These are phyloP conservation scores for Oxygymnocypris stewartii DNA, from an alignment of 2,113 vertebrate genomes.

Conservation along the genomic window DNA sequence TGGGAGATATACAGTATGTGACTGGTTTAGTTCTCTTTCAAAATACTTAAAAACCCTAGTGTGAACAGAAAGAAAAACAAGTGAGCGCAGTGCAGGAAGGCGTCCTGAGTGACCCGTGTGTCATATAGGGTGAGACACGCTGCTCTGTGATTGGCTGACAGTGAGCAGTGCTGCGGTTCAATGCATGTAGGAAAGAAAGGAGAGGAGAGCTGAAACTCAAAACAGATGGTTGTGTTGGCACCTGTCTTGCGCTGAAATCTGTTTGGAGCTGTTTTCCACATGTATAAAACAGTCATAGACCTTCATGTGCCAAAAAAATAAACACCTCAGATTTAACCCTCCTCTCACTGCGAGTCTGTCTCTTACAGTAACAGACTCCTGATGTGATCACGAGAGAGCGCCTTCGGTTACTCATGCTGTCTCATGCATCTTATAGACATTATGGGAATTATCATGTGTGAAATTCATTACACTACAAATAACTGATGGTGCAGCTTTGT, in stretches of 20 bases:
- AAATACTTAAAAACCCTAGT: neutral
- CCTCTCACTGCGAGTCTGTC: constrained; percentile 49
- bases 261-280: constrained; percentile 80
- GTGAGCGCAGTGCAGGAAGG: neutral
- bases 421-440: neutral
- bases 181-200: constrained; percentile 57
- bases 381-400: neutral
- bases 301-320: constrained; percentile 67
- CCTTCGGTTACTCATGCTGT: neutral
- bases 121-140: constrained; percentile 47
- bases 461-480: neutral
- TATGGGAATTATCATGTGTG: neutral
- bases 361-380: neutral
- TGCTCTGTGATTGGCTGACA: constrained; percentile 62
- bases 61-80: neutral
- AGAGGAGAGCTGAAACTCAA: constrained; percentile 74
- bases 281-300: constrained; percentile 70
- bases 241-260: constrained; percentile 77
- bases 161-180: constrained; percentile 32
- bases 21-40: neutral
- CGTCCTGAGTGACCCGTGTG: constrained; percentile 57
- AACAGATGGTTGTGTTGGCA: constrained; percentile 82
- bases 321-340: constrained; percentile 75
- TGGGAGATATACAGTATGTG: no score
- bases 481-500: neutral